A percentile compares a stretch with the other conserved stretches of the same genome.
These are phyloP conservation scores for Conus canariensis DNA, from an alignment of 2,888 invertebrate genomes.

Conservation along the genomic window DNA sequence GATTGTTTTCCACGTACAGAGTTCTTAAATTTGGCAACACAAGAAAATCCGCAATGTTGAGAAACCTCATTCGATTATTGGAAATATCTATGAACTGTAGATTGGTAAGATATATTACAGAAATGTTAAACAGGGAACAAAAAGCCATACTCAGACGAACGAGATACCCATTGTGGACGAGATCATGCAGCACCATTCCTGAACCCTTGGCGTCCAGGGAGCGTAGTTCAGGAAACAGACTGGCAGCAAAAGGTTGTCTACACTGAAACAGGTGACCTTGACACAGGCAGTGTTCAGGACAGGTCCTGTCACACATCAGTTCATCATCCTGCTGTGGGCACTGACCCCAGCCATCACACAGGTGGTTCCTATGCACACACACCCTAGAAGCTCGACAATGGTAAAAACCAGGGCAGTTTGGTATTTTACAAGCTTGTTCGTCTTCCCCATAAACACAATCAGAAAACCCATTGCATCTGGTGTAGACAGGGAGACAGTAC, in stretches of 20 bases:
- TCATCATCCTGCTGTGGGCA: constrained; percentile 4
- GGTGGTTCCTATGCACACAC: background rate
- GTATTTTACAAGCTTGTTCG: background rate
- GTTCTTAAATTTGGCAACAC: background rate
- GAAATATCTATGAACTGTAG: background rate
- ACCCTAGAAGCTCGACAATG: background rate
- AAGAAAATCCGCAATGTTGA: background rate
- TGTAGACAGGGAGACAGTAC: constrained; percentile 2
- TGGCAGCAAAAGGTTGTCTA: background rate
- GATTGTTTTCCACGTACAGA: background rate
- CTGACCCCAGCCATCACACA: constrained; percentile 13
- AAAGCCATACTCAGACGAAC: background rate
- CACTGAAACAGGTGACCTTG: background rate
- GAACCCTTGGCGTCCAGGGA: background rate
- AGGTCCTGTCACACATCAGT: background rate
- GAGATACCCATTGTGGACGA: background rate
- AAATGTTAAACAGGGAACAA: background rate
- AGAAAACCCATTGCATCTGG: background rate
- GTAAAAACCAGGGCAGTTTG: background rate
- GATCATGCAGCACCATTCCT: background rate
- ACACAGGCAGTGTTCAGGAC: background rate
- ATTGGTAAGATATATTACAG: background rate
- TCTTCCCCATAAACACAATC: background rate
- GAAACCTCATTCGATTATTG: background rate
- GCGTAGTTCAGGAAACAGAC: background rate